These are phyloP conservation scores for Drosophila gaucha DNA, from an alignment of 2,888 invertebrate species.

Conservation along the genomic window DNA sequence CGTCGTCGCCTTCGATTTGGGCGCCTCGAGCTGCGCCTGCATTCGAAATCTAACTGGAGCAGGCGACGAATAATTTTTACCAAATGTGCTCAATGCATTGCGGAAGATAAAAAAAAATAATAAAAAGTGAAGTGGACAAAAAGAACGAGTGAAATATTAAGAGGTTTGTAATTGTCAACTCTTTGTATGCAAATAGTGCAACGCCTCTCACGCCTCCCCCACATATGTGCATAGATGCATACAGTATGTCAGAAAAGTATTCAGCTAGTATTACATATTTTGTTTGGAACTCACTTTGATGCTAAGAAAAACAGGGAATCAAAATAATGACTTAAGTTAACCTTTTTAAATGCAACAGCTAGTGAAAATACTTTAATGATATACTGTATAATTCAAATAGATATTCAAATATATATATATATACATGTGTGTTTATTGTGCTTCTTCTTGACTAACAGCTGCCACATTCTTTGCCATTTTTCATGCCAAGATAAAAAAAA, in stretches of 20 bases:
- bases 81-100: slow-evolving; percentile 29
- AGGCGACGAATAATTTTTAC: slow-evolving; percentile 49
- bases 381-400: slow-evolving; percentile 6
- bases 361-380: not conserved
- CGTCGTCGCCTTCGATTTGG: slow-evolving; percentile 44
- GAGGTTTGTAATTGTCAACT: slow-evolving; percentile 40
- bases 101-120: slow-evolving; percentile 47
- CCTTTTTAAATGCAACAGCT: no score
- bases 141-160: slow-evolving; percentile 14
- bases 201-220: slow-evolving; percentile 21
- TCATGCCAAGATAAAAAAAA: slow-evolving; percentile 37
- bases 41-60: slow-evolving; percentile 70
- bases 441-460: slow-evolving; percentile 67
- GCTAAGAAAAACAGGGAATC: no score
- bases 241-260: slow-evolving; percentile 3
- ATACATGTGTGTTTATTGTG: slow-evolving; percentile 10
- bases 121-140: slow-evolving; percentile 20
- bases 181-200: slow-evolving; percentile 27
- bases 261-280: no score
- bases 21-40: slow-evolving; percentile 22
- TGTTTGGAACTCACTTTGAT: no score
- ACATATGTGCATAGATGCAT: slow-evolving; percentile 2
- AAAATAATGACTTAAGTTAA: no score
- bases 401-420: no score
- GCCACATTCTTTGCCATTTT: slow-evolving; percentile 63